Base-by-base conservation (phyloP, 2,888 invertebrate species). In the Xestia ashworthii region DNA sequence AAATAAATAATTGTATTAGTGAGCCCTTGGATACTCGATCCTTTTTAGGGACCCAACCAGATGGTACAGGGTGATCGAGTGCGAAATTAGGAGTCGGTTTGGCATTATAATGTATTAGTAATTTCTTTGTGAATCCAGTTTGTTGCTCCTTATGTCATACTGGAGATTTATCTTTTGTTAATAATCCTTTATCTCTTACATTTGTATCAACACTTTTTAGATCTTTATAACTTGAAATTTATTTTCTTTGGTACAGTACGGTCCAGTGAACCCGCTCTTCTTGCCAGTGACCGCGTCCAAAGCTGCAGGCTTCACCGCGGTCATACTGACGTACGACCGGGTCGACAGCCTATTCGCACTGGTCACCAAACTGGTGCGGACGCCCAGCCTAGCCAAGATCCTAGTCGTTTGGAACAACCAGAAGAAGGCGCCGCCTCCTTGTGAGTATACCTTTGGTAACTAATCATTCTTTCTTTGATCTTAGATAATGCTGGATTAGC, bases 331-430 rank as follows among this genome's bases (percentile, higher is more conserved):
- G 1, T 99, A 99, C 91, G 99, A 99, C 95, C 97, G 99, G 80
- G 97, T 99, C 38, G 98, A 99, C 86, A 98, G 99, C 92, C 97
- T 99, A 71, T 99, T 98, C 95, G 97, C 98, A 66, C 97, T 99
- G 16, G 98, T 99, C 80, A 97, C 98, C 89, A 98, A 98, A 94
- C 96, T 99, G 75, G 98, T 98, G 5, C 97, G 98, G 89, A 99
- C 99, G 74, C 99, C 99, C 58, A 99, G 99, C 92, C 96, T 99
- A 50, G 98, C 98, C 89, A 99, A 99, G 96, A 98, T 99, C 85
- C 96, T 99, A 53, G 99, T 99, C 46, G 97, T 99, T 82, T 99
- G 99, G 99, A 99, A 99, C 95, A 99, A 99, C 95, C 99, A 99
- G 95, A 98, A 98, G 86, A 99, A 99, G 94, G 96, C 97, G 80